phyloP scores from a whole-genome alignment of 2,888 invertebrate genomes.

The Caenorhabditis sp. region DNA sequence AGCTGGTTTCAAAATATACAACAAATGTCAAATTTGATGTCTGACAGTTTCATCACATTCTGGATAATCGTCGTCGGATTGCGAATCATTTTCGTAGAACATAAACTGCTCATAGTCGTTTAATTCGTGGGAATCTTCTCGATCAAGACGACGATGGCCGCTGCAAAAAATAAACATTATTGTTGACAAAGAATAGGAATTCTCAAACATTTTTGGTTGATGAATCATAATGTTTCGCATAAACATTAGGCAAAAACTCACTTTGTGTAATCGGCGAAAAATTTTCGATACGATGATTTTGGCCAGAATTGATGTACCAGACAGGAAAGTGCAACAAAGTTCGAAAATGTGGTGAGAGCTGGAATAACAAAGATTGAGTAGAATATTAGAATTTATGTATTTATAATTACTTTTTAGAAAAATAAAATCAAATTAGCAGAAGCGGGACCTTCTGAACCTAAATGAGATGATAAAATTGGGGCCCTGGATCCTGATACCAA shows the following conservation, averaged over 20 bases:
- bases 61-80: constrained; percentile 32
- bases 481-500: no score
- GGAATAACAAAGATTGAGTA: background rate
- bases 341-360: constrained; percentile 88
- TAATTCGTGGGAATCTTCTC: constrained; percentile 53
- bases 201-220: background rate
- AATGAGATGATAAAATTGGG: no score
- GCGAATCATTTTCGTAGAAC: constrained; percentile 33
- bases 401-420: no score
- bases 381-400: no score
- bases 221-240: background rate
- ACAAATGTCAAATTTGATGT: constrained; percentile 23
- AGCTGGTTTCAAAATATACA: background rate
- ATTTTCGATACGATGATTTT: constrained; percentile 76
- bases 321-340: constrained; percentile 91
- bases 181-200: background rate
- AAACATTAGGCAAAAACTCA: constrained; percentile 11
- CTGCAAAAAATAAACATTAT: constrained; percentile 35
- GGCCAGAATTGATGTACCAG: constrained; percentile 97
- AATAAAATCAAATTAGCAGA: no score
- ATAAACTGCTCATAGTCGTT: constrained; percentile 57
- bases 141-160: constrained; percentile 46
- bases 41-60: constrained; percentile 37
- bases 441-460: no score
- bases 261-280: constrained; percentile 58